A percentile compares a stretch with the other conserved stretches of the same genome.
phyloP scores from a whole-genome alignment of 2,888 invertebrate genomes.

The Lacanobia wlatinum region DNA sequence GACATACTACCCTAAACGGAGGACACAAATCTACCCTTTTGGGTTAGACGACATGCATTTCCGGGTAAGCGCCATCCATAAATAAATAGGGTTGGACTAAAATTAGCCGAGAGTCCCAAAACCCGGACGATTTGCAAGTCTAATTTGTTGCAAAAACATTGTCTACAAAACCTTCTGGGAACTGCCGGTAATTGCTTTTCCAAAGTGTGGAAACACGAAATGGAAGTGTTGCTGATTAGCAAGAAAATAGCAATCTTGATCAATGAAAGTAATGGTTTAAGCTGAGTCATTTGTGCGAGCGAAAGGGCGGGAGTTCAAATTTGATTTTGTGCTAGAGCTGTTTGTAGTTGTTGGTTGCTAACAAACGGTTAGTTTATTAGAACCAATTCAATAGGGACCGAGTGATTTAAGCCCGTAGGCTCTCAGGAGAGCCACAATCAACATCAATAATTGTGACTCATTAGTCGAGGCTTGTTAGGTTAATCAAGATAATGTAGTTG shows the following conservation, averaged over 20 bases:
- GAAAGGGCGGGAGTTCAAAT: conserved; percentile 13
- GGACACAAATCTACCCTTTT: conserved; percentile 47
- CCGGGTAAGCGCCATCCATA: conserved; percentile 46
- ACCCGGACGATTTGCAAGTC: conserved; percentile 46
- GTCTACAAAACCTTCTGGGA: conserved; percentile 14
- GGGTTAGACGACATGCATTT: conserved; percentile 43
- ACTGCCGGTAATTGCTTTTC: conserved; percentile 15
- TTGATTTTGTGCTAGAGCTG: not conserved
- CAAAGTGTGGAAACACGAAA: conserved; percentile 18
- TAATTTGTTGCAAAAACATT: conserved; percentile 45
- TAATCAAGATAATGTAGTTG: not conserved
- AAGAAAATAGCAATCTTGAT: conserved; percentile 13
- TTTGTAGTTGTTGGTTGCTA: not conserved
- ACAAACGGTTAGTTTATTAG: not conserved
- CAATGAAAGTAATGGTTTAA: not conserved
- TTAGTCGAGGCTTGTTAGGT: not conserved
- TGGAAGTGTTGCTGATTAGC: not conserved
- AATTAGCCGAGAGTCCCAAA: conserved; percentile 21
- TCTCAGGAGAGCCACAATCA: conserved; percentile 21
- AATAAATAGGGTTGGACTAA: conserved; percentile 49
- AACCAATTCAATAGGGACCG: not conserved
- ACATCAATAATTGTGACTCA: not conserved
- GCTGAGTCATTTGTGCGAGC: not conserved
- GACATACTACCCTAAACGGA: conserved; percentile 38
- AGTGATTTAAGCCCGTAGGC: not conserved